Base-by-base conservation (phyloP, 2,888 invertebrate species). In the Hirtodrosophila histrioides region DNA sequence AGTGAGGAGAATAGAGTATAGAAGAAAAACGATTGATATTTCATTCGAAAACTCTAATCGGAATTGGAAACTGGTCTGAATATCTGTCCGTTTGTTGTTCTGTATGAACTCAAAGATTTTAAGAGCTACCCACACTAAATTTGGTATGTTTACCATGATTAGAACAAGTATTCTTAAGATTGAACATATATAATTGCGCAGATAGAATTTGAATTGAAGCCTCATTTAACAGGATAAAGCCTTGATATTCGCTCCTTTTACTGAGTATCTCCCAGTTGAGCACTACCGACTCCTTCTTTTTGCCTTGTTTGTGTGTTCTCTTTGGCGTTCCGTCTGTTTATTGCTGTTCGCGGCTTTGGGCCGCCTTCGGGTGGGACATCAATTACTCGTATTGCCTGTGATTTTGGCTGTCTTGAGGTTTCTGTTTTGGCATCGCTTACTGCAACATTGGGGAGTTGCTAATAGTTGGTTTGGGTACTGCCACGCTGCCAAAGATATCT, bases 321-420 rank as follows among this genome's bases (percentile, higher is more conserved):
- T 69, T 45, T 65, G 65, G 36, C 44, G 45, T 58, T 69, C 9
- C 23, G 71, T 60, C 67, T 74, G 65, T 74, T 81, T 81, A 81
- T 78, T 79, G 81, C 85, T 74, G 85, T 82, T 85, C 74, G 76
- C 74, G 79, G 71, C 80, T 81, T 74, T 78, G 68, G 58, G 68
- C 57, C 71, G 43, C 54, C 74, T 49, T 62, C 46, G 70, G 70
- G 49, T 61, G 56, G 76, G 69, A 65, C 81, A 82, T 81, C 86
- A 82, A 85, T 81, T 81, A 31, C 31, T 31, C 31, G 8, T 31
- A 82, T 71, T 78, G 83, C 66, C 75, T 65, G 74, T 82, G 79
- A 76, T 79, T 78, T 74, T 76, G 79, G 65, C 76, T 78, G 73
- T 70, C 78, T 81, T 61, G 72, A 46, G 72, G 62, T 71, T 75